Evolutionary conservation across 2,888 invertebrate genomes (phyloP).

Genomic region (Ametastegia equiseti): DNA sequence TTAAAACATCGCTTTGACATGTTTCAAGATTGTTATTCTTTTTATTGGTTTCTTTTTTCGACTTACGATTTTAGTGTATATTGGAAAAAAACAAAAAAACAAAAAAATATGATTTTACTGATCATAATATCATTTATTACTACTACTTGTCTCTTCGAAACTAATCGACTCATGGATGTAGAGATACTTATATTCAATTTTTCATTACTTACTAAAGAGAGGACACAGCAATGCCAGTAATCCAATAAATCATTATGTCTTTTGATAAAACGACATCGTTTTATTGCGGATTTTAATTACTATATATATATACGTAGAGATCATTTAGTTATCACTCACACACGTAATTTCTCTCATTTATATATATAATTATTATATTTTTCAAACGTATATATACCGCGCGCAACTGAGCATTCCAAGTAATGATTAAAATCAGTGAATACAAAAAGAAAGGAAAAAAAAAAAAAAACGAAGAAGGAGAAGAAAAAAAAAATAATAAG

Average conservation of each 20-base stretch:
- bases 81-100: too few relatives aligned
- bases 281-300: conserved; percentile 18
- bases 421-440: conserved; percentile 52
- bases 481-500: conserved; percentile 6
- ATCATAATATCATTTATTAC: background rate
- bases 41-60: background rate
- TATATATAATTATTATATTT: background rate
- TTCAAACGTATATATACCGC: background rate
- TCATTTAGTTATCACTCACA: background rate
- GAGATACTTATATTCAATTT: background rate
- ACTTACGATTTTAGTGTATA: background rate
- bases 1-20: background rate
- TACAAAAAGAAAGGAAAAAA: background rate
- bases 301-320: background rate
- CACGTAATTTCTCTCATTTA: background rate
- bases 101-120: too few relatives aligned
- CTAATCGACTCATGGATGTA: conserved; percentile 11
- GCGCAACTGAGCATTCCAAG: conserved; percentile 65
- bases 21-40: background rate
- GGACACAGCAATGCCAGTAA: conserved; percentile 31
- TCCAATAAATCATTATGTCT: conserved; percentile 13
- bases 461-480: conserved; percentile 10
- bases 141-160: background rate
- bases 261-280: conserved; percentile 8
- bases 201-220: background rate